These are phyloP conservation scores for Entomobrya multifasciata DNA, from an alignment of 2,888 invertebrate species.

Conservation along the genomic window DNA sequence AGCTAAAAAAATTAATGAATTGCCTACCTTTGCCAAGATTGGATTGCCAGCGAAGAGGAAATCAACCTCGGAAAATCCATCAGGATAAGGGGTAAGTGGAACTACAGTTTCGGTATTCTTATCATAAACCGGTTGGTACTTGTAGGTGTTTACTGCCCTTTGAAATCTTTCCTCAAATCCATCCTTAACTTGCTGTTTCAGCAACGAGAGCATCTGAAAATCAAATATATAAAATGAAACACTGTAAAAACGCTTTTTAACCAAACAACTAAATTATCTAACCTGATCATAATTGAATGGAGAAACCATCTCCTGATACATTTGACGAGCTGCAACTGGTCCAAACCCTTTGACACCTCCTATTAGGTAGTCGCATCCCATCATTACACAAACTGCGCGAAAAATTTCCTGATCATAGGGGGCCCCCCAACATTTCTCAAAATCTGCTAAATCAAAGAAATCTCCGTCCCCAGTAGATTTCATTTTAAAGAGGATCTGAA, in stretches of 20 bases:
- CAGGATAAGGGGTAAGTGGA: not conserved
- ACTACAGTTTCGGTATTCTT: not conserved
- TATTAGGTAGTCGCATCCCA: not conserved
- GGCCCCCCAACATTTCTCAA: not conserved
- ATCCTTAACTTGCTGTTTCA: not conserved
- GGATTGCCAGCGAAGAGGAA: not conserved
- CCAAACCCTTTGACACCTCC: not conserved
- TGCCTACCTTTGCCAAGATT: no score
- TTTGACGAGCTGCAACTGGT: no score
- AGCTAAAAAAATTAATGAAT: no score
- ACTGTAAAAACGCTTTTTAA: not conserved
- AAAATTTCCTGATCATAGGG: not conserved
- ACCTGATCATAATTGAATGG: not conserved
- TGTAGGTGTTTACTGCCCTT: not conserved
- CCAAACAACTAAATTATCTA: not conserved
- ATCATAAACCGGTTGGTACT: not conserved
- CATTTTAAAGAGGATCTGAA: not conserved
- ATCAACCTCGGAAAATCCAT: not conserved
- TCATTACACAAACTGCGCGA: not conserved
- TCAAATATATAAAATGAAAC: not conserved
- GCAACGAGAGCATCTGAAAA: not conserved
- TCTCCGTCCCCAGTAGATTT: no score
- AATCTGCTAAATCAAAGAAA: no score
- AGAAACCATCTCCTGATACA: not conserved
- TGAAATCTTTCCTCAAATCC: not conserved